Percentiles rank a stretch among this genome's conserved stretches.
These are phyloP conservation scores for Lacanobia oleracea DNA, from an alignment of 2,888 invertebrate species.

Conservation along the genomic window DNA sequence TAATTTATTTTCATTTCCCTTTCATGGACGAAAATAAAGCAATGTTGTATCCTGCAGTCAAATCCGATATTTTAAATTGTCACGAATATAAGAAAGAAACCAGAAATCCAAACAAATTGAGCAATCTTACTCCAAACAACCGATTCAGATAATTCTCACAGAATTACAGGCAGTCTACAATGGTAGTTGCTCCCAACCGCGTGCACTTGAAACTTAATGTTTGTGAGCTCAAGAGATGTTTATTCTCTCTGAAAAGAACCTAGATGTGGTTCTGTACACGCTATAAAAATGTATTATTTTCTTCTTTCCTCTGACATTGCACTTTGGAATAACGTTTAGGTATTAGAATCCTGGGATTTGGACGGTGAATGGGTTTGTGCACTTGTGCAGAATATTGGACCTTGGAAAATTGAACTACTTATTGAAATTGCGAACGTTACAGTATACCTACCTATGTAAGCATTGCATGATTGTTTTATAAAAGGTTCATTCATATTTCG, in stretches of 20 bases:
- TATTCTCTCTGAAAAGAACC: slow-evolving; percentile 73
- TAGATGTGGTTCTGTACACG: slow-evolving; percentile 53
- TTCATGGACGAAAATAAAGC: too few species aligned
- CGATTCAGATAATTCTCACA: slow-evolving; percentile 43
- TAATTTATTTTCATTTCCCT: too few species aligned
- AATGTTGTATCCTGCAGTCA: too few species aligned
- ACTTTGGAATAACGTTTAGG: slow-evolving; percentile 47
- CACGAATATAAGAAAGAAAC: neutral
- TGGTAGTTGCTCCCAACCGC: slow-evolving; percentile 59
- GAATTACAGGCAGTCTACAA: slow-evolving; percentile 27
- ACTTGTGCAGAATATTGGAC: slow-evolving; percentile 42
- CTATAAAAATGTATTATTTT: slow-evolving; percentile 66
- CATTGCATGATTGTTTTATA: neutral
- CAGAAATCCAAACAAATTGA: slow-evolving; percentile 1
- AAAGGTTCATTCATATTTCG: neutral
- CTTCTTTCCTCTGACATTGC: slow-evolving; percentile 53
- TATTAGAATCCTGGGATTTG: slow-evolving; percentile 48
- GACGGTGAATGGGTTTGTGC: slow-evolving; percentile 13
- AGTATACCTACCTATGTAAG: neutral
- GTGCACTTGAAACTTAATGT: slow-evolving; percentile 80
- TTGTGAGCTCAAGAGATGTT: slow-evolving; percentile 76
- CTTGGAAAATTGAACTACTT: slow-evolving; percentile 35
- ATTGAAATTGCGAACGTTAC: slow-evolving; percentile 25
- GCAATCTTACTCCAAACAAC: slow-evolving; percentile 9
- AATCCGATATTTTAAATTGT: too few species aligned